Conservation (phyloP, 1,140 invertebrate genomes). For the Rhagoletis zephyria region DNA sequence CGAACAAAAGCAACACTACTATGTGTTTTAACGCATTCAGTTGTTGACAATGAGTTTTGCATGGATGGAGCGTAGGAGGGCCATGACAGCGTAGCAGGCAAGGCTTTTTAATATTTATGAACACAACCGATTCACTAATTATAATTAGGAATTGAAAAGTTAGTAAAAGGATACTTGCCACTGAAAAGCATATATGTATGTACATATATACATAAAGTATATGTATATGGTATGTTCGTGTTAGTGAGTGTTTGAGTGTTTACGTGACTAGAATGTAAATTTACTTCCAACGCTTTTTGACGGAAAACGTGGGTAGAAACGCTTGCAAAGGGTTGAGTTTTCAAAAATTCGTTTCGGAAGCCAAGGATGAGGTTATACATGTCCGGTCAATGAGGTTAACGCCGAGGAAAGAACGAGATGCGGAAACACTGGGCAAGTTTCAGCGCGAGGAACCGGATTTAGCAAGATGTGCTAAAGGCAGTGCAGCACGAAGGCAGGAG, state of each 20-base stretch:
- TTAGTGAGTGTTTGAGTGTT: neutral
- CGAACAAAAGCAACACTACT: neutral
- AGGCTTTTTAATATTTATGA: constrained; percentile 53
- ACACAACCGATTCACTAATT: constrained; percentile 52
- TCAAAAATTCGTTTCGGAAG: neutral
- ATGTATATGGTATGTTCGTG: no score
- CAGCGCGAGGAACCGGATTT: no score
- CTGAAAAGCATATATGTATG: neutral
- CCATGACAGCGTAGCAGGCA: neutral
- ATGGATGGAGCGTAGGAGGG: neutral
- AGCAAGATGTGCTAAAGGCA: no score
- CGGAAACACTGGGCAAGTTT: no score
- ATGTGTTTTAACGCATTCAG: neutral
- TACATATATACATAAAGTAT: neutral
- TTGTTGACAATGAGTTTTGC: constrained; percentile 5
- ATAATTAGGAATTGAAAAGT: constrained; percentile 55
- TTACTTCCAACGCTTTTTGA: neutral
- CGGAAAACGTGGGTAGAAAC: neutral
- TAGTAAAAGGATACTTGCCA: constrained; percentile 11
- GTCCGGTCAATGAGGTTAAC: neutral
- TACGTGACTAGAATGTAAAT: neutral
- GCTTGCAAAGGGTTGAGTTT: constrained; percentile 7
- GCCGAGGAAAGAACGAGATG: neutral
- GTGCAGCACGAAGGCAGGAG: no score
- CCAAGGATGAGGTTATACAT: neutral